Conservation (phyloP, 2,113 vertebrate genomes). For the Eptesicus fuscus region DNA sequence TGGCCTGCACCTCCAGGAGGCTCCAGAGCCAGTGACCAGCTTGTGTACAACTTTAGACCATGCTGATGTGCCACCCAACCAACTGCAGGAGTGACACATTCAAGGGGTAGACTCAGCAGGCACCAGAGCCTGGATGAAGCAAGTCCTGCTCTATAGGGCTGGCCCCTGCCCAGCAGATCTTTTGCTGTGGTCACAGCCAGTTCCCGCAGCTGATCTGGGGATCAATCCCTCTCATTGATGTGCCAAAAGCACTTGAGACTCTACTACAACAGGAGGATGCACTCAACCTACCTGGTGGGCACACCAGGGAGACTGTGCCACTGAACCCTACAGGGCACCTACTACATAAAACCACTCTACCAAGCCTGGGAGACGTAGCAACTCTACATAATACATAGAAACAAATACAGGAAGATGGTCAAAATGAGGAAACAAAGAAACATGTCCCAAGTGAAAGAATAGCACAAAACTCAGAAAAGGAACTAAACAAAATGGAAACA, state of each 20-base stretch:
- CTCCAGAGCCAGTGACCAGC: neutral
- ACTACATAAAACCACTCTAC: no score
- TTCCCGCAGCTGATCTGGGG: neutral
- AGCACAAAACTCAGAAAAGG: neutral
- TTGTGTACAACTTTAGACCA: neutral
- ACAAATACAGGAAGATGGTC: neutral
- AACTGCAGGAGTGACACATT: neutral
- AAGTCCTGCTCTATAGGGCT: neutral
- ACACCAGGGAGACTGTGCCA: neutral
- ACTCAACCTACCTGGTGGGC: neutral
- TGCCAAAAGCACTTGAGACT: neutral
- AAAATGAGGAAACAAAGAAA: neutral
- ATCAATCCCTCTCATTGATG: neutral
- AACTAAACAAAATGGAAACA: neutral
- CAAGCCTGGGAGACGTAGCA: no score
- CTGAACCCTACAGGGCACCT: neutral
- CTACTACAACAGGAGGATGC: neutral
- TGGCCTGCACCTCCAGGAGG: neutral
- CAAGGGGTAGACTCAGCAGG: neutral
- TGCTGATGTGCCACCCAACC: neutral
- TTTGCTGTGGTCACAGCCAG: neutral
- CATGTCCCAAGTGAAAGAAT: neutral
- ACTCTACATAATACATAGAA: neutral
- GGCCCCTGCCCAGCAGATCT: neutral
- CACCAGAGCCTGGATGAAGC: neutral